These are phyloP conservation scores for Drosophila grimshawi DNA, from an alignment of 1,140 invertebrate species.

Conservation along the genomic window DNA sequence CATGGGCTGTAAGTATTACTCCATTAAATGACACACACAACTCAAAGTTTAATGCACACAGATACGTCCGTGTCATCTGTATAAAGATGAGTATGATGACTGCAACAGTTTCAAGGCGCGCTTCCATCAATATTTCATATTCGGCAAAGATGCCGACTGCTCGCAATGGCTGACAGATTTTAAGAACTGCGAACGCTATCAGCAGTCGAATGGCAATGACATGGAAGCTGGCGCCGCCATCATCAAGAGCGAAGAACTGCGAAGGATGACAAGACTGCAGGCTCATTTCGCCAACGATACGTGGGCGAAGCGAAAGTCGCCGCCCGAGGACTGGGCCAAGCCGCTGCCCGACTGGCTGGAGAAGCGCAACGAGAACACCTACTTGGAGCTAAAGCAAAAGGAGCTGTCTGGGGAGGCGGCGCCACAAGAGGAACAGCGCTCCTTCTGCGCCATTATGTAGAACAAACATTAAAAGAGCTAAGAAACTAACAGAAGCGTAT, in stretches of 20 bases:
- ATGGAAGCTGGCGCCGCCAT: conserved; percentile 87
- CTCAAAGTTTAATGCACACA: conserved; percentile 72
- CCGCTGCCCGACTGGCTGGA: conserved; percentile 91
- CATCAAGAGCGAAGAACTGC: conserved; percentile 89
- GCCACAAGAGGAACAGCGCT: conserved; percentile 47
- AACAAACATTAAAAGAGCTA: conserved; percentile 17
- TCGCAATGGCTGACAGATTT: conserved; percentile 91
- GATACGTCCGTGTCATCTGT: conserved; percentile 90
- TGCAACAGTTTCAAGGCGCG: conserved; percentile 90
- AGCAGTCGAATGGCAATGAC: conserved; percentile 86
- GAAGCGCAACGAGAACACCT: conserved; percentile 88
- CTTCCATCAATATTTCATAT: conserved; percentile 94
- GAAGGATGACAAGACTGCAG: conserved; percentile 87
- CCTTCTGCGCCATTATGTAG: conserved; percentile 70
- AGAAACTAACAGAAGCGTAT: background rate
- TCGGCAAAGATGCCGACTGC: conserved; percentile 90
- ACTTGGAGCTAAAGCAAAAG: conserved; percentile 87
- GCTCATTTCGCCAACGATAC: conserved; percentile 90
- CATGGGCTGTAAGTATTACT: conserved; percentile 69
- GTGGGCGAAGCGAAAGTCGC: conserved; percentile 90
- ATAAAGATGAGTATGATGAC: conserved; percentile 92
- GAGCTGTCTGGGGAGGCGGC: conserved; percentile 85
- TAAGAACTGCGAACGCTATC: conserved; percentile 90
- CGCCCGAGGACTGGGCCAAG: conserved; percentile 91
- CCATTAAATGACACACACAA: too few species aligned